Evolutionary conservation across 2,113 vertebrate species (phyloP), one percentile per base, ranked within the genome.

Genomic region (Microcebus murinus): DNA sequence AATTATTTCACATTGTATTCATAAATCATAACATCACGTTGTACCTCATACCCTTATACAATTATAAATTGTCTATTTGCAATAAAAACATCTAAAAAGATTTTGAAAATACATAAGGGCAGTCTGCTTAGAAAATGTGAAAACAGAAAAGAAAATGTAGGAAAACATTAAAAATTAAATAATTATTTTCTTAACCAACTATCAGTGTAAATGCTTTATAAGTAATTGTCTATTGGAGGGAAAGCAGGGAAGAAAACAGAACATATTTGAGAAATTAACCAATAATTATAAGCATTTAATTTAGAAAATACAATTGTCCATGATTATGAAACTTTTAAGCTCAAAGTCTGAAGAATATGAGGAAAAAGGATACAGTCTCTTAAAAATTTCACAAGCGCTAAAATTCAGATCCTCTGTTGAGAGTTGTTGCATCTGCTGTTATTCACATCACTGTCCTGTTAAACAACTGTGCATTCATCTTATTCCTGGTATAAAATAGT

Each of bases 341-440:
- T n/a, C n/a, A 6, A 2, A 1, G 8, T 65, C 50, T 48, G 50
- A 42, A 65, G 42, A 31, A 5, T 31, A 1, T 8, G 8, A 71
- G 15, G 31, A 57, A 48, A 42, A 39, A 71, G 27, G 25, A 57
- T 29, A 39, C 34, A 13, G 45, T 18, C 31, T 42, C 74, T 76
- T 42, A 9, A 42, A 80, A 20, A 8, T 1, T 3, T 27, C 85
- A 84, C 8, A 3, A 3, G 20, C 7, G 0, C n/a, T 14, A 11
- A 3, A 18, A 9, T 13, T 67, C 48, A 61, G 81, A 12, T 39
- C 25, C 48, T 7, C 27, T 4, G 15, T 13, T 13, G 13, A 48
- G 4, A 31, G 45, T 1, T 0, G 1, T 21, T 4, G 3, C 3
- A 2, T 25, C 18, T 4, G 18, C 4, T 2, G 31, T n/a, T 14